Evolutionary conservation across 2,113 vertebrate species (phyloP).

Genomic region (Rynchops niger): DNA sequence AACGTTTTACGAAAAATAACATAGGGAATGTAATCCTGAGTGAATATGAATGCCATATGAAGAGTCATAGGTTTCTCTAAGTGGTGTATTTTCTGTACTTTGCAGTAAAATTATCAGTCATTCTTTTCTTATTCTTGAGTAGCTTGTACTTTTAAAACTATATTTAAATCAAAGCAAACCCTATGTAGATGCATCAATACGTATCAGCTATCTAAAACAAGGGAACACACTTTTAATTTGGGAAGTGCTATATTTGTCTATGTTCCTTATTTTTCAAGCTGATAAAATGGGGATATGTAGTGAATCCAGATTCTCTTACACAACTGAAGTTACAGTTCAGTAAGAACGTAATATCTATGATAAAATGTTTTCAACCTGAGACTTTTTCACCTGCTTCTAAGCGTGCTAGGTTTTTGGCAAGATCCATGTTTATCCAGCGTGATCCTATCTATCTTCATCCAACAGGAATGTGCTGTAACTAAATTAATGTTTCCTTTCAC

Average conservation of each 20-base stretch:
- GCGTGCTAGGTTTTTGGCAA: background rate
- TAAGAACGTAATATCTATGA: background rate
- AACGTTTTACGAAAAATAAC: background rate
- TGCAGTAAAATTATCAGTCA: background rate
- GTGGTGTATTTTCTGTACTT: background rate
- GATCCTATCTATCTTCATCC: background rate
- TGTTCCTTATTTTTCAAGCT: background rate
- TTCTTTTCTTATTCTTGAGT: background rate
- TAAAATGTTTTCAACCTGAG: background rate
- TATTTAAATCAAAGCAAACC: background rate
- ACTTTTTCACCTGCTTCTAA: background rate
- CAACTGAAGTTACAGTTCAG: background rate
- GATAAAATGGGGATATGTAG: background rate
- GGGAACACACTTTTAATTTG: background rate
- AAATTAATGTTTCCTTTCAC: conserved; percentile 2
- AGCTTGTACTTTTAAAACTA: background rate
- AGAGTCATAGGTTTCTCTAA: background rate
- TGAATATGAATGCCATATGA: background rate
- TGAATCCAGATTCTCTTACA: background rate
- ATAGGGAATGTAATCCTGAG: background rate
- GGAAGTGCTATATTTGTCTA: background rate
- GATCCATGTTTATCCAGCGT: background rate
- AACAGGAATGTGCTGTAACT: background rate
- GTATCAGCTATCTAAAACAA: background rate
- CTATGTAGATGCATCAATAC: background rate